phyloP scores from a whole-genome alignment of 2,888 invertebrate species.

The Drosophila nigritarsus region DNA sequence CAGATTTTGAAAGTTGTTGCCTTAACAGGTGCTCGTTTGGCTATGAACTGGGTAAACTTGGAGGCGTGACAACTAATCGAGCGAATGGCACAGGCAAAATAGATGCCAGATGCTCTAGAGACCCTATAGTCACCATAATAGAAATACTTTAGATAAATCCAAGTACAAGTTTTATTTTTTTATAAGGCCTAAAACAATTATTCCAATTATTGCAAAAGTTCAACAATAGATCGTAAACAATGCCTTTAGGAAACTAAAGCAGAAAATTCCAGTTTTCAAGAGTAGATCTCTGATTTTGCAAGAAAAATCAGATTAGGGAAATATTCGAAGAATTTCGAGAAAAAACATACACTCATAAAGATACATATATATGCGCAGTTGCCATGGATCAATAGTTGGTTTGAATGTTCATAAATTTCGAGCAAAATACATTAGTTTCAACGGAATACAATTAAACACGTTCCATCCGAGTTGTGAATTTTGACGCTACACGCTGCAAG shows the following conservation, averaged over 20 bases:
- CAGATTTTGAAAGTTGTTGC: neutral
- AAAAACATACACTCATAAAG: neutral
- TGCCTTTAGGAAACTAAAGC: no score
- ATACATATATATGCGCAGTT: neutral
- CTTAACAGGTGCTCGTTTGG: neutral
- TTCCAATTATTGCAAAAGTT: no score
- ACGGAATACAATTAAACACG: slow-evolving; percentile 28
- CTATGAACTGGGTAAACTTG: neutral
- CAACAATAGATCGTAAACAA: no score
- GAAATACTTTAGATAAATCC: neutral
- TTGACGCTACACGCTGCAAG: slow-evolving; percentile 17
- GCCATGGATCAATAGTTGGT: slow-evolving; percentile 29
- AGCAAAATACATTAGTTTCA: slow-evolving; percentile 13
- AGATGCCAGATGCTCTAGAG: neutral
- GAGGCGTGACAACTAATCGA: no score
- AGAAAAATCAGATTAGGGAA: no score
- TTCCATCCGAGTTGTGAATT: slow-evolving; percentile 10
- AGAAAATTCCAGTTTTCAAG: no score
- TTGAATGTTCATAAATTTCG: slow-evolving; percentile 9
- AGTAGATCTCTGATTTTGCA: no score
- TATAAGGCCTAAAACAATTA: no score
- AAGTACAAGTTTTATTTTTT: neutral
- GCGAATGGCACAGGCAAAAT: neutral
- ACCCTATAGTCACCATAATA: neutral
- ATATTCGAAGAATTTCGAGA: no score